Evolutionary conservation across 2,888 invertebrate species (phyloP).

Genomic region (Diaperis boleti): DNA sequence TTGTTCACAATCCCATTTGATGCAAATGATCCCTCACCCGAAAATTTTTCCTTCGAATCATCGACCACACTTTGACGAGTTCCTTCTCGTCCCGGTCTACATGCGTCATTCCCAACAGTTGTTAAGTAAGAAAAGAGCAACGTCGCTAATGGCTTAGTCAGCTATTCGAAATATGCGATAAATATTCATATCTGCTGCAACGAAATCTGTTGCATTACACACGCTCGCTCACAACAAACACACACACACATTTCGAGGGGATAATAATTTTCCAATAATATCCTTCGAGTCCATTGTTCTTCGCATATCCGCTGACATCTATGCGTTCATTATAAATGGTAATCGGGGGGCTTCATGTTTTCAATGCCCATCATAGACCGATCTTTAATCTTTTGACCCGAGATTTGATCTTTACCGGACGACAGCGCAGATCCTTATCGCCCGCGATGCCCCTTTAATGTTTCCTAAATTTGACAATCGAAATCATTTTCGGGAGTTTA

Average conservation of each 20-base stretch:
- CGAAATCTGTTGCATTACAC: constrained; percentile 36
- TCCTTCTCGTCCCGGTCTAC: no score
- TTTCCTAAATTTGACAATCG: constrained; percentile 13
- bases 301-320: constrained; percentile 54
- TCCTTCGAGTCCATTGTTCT: constrained; percentile 40
- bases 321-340: constrained; percentile 56
- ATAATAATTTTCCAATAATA: constrained; percentile 43
- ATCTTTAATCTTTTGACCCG: constrained; percentile 64
- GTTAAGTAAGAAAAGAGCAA: no score
- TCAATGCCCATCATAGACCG: constrained; percentile 51
- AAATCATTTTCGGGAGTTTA: not conserved
- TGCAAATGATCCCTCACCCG: no score
- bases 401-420: constrained; percentile 49
- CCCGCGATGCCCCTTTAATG: constrained; percentile 4
- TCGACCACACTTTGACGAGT: no score
- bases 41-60: no score
- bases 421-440: constrained; percentile 28
- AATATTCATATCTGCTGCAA: constrained; percentile 40
- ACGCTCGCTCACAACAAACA: no score
- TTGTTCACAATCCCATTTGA: no score
- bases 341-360: constrained; percentile 50
- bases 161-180: constrained; percentile 25
- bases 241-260: constrained; percentile 25
- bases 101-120: no score
- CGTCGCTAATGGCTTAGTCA: no score